These are phyloP conservation scores for Palythoa caribaeorum DNA, from an alignment of 92 coral and sea anemone genomes.

Conservation along the genomic window DNA sequence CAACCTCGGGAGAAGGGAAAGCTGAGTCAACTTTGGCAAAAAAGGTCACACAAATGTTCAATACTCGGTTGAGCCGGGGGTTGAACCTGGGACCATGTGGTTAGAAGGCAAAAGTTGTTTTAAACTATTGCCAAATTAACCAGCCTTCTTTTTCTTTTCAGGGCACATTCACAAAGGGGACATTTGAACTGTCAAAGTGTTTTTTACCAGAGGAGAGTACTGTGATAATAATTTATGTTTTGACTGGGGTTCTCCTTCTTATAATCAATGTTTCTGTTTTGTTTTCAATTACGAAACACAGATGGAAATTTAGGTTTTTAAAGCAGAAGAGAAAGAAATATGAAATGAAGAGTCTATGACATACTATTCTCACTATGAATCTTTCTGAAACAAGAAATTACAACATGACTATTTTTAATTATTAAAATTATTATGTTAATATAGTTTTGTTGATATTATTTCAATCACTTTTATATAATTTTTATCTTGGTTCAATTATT, in stretches of 20 bases:
- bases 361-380: too few relatives aligned
- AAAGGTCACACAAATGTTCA: too few relatives aligned
- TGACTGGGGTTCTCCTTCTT: conserved; percentile 60
- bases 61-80: too few relatives aligned
- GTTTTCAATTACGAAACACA: neutral
- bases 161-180: conserved; percentile 79
- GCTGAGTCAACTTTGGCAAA: too few relatives aligned
- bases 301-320: neutral
- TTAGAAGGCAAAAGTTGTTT: too few relatives aligned
- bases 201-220: conserved; percentile 93
- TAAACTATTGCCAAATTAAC: neutral
- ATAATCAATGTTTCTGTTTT: conserved; percentile 31
- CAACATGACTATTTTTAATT: neutral
- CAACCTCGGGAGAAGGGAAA: too few relatives aligned
- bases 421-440: neutral
- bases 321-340: conserved; percentile 7
- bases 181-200: conserved; percentile 82
- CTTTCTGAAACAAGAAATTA: neutral
- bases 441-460: too few relatives aligned
- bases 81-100: too few relatives aligned
- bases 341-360: conserved; percentile 34
- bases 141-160: conserved; percentile 34
- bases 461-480: too few relatives aligned
- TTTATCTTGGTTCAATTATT: too few relatives aligned
- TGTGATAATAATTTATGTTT: conserved; percentile 74